Evolutionary conservation across 2,113 vertebrate species (phyloP).

Genomic region (Paralichthys olivaceus): DNA sequence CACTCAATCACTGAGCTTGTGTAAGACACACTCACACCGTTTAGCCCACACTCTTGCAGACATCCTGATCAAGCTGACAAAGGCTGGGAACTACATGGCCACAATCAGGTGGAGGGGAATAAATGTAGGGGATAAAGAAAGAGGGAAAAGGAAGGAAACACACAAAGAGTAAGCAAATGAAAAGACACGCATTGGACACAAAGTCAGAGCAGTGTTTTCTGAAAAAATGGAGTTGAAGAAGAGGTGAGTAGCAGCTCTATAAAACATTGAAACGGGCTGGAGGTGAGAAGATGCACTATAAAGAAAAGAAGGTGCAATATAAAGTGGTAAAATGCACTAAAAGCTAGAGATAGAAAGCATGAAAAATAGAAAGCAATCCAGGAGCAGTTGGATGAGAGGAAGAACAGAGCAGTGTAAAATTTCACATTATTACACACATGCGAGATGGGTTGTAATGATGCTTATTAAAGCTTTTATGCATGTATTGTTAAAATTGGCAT

Average conservation of each 20-base stretch:
- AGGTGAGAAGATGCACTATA: slow-evolving; percentile 40
- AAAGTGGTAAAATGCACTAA: slow-evolving; percentile 36
- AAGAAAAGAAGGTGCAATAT: slow-evolving; percentile 15
- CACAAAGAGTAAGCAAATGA: not conserved
- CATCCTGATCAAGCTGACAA: slow-evolving; percentile 67
- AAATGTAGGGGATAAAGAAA: slow-evolving; percentile 18
- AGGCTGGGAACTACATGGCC: slow-evolving; percentile 35
- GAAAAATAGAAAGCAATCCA: slow-evolving; percentile 33
- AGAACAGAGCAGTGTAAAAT: slow-evolving; percentile 2
- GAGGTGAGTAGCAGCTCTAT: slow-evolving; percentile 24
- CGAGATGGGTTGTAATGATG: slow-evolving; percentile 46
- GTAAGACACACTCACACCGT: slow-evolving; percentile 65
- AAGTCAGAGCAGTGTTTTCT: slow-evolving; percentile 10
- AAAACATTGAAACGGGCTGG: slow-evolving; percentile 35
- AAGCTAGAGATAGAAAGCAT: slow-evolving; percentile 19
- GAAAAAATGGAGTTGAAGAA: slow-evolving; percentile 21
- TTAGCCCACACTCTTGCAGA: slow-evolving; percentile 60
- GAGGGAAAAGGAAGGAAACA: not conserved
- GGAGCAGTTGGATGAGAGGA: slow-evolving; percentile 39
- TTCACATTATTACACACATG: slow-evolving; percentile 29
- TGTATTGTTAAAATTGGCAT: slow-evolving; percentile 44
- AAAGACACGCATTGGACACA: slow-evolving; percentile 25
- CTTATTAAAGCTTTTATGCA: slow-evolving; percentile 64
- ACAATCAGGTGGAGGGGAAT: slow-evolving; percentile 61
- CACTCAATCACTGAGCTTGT: slow-evolving; percentile 67